phyloP scores from a whole-genome alignment of 2,797 vertebrate species.

The Prunella strophiata region DNA sequence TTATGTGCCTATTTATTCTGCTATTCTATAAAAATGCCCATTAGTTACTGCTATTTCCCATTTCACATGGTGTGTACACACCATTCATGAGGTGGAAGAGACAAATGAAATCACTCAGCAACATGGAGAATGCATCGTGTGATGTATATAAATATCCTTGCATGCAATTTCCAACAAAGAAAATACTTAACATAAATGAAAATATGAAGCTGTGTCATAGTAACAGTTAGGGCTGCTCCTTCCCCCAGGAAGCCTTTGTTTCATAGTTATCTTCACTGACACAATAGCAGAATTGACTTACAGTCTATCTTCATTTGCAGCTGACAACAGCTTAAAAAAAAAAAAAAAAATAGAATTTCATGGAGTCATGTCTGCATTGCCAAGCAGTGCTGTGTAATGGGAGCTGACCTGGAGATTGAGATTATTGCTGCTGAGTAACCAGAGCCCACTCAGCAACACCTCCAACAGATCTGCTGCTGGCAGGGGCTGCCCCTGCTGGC shows the following conservation, averaged over 20 bases:
- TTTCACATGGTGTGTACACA: background rate
- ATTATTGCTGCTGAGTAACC: background rate
- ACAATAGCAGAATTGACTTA: background rate
- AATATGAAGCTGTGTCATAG: background rate
- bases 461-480: background rate
- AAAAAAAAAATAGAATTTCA: background rate
- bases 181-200: background rate
- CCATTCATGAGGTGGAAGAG: background rate
- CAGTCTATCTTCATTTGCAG: background rate
- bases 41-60: conserved; percentile 2
- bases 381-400: background rate
- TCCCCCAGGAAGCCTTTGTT: background rate
- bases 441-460: background rate
- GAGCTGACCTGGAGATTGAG: background rate
- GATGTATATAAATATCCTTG: background rate
- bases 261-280: background rate
- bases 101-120: background rate
- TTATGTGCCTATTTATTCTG: conserved; percentile 42
- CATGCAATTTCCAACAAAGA: background rate
- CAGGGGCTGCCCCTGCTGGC: background rate
- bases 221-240: background rate
- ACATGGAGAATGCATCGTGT: background rate
- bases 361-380: accelerated
- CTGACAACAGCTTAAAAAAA: background rate
- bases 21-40: conserved; percentile 26